Evolutionary conservation across 2,888 invertebrate species (phyloP).

Genomic region (Mycalesis mineus): DNA sequence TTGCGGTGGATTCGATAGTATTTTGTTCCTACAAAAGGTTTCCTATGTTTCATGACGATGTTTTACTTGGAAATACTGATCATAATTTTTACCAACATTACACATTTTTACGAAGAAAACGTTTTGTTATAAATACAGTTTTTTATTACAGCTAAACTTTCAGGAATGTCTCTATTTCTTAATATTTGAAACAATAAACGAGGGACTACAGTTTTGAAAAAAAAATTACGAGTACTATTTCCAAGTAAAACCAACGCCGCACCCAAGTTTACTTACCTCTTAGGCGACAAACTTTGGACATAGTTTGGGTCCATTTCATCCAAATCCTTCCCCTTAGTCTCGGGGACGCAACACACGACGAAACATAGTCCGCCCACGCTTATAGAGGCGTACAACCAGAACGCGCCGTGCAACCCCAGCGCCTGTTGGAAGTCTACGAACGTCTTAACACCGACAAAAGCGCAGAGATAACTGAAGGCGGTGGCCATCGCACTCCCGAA

Average conservation of each 20-base stretch:
- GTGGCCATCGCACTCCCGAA: slow-evolving; percentile 92
- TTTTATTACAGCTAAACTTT: no score
- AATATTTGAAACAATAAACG: no score
- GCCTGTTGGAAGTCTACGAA: slow-evolving; percentile 89
- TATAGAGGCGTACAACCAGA: slow-evolving; percentile 91
- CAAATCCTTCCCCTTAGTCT: slow-evolving; percentile 93
- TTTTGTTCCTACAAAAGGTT: slow-evolving; percentile 12
- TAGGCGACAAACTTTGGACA: slow-evolving; percentile 70
- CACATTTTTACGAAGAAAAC: no score
- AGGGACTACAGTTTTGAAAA: no score
- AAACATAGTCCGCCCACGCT: slow-evolving; percentile 90
- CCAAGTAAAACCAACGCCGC: slow-evolving; percentile 31
- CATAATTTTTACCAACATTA: no score
- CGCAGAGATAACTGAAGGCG: slow-evolving; percentile 90
- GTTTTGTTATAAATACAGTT: no score
- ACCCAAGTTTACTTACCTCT: slow-evolving; percentile 50
- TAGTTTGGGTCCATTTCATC: slow-evolving; percentile 90
- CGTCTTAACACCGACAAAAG: slow-evolving; percentile 91
- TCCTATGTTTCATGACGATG: not conserved
- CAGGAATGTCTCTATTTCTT: no score
- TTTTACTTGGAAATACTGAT: not conserved
- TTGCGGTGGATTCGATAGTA: slow-evolving; percentile 61
- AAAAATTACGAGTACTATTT: slow-evolving; percentile 12
- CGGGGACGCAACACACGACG: slow-evolving; percentile 91
- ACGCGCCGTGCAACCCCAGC: slow-evolving; percentile 88